Evolutionary conservation across 1,140 invertebrate species (phyloP).

Genomic region (Caenorhabditis brenneri): DNA sequence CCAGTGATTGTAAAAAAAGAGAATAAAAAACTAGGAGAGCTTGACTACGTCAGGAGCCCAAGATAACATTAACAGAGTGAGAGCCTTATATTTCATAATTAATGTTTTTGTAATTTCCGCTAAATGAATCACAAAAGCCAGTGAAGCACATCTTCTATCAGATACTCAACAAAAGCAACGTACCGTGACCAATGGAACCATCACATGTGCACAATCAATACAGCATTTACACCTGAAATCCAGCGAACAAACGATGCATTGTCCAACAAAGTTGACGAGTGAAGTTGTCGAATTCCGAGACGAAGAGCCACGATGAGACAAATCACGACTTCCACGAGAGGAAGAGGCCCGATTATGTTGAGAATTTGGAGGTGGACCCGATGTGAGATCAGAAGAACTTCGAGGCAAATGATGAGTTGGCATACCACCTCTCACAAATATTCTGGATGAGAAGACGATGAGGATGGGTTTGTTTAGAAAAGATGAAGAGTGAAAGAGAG

Average conservation of each 20-base stretch:
- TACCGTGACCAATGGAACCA: constrained; percentile 32
- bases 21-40: too few relatives aligned
- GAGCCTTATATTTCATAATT: too few relatives aligned
- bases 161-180: neutral
- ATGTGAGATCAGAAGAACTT: constrained; percentile 35
- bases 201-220: constrained; percentile 11
- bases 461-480: too few relatives aligned
- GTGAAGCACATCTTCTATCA: too few relatives aligned
- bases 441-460: too few relatives aligned
- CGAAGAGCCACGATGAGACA: neutral
- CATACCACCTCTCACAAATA: neutral
- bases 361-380: neutral
- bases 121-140: too few relatives aligned
- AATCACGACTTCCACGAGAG: constrained; percentile 7
- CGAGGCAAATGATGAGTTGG: constrained; percentile 40
- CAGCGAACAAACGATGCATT: constrained; percentile 24
- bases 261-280: constrained; percentile 34
- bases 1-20: too few relatives aligned
- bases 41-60: too few relatives aligned
- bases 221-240: constrained; percentile 43
- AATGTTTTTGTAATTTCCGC: too few relatives aligned
- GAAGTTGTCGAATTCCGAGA: constrained; percentile 21
- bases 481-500: neutral
- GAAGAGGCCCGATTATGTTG: constrained; percentile 8
- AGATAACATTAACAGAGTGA: too few relatives aligned